Conservation (phyloP, 2,888 invertebrate genomes). For the Formica aserva region DNA sequence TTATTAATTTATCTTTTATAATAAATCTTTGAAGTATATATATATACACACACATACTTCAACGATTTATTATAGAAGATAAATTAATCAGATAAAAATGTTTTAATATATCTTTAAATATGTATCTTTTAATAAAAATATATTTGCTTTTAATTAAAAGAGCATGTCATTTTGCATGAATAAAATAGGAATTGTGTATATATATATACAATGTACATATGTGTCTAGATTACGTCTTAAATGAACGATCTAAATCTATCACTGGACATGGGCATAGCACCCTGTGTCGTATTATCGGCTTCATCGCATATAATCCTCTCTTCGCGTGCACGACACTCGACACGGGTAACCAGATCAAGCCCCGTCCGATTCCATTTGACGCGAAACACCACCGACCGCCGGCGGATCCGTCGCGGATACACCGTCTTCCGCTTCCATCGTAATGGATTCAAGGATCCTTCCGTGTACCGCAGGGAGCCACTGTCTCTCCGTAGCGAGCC, state of each 20-base stretch:
- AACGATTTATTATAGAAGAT: not conserved
- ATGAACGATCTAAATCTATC: constrained; percentile 13
- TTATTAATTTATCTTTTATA: too few species aligned
- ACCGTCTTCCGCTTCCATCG: constrained; percentile 33
- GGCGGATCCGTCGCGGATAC: constrained; percentile 32
- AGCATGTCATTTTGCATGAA: not conserved
- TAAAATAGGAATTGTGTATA: not conserved
- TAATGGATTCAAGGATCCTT: constrained; percentile 63
- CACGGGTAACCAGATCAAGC: constrained; percentile 61
- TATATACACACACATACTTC: not conserved
- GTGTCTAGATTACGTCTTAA: not conserved
- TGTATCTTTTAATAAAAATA: too few species aligned
- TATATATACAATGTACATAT: not conserved
- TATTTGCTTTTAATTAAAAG: not conserved
- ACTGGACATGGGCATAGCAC: not conserved
- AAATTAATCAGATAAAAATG: not conserved
- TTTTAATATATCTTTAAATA: not conserved
- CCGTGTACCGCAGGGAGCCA: constrained; percentile 46
- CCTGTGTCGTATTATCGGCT: constrained; percentile 55
- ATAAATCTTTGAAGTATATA: too few species aligned
- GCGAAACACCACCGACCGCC: constrained; percentile 57
- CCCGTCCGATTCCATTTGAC: constrained; percentile 54
- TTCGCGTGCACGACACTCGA: constrained; percentile 36
- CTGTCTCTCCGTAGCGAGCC: constrained; percentile 46
- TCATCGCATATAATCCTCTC: constrained; percentile 57